These are phyloP conservation scores for Eugnorisma glareosa DNA, from an alignment of 2,888 invertebrate genomes.

Conservation along the genomic window DNA sequence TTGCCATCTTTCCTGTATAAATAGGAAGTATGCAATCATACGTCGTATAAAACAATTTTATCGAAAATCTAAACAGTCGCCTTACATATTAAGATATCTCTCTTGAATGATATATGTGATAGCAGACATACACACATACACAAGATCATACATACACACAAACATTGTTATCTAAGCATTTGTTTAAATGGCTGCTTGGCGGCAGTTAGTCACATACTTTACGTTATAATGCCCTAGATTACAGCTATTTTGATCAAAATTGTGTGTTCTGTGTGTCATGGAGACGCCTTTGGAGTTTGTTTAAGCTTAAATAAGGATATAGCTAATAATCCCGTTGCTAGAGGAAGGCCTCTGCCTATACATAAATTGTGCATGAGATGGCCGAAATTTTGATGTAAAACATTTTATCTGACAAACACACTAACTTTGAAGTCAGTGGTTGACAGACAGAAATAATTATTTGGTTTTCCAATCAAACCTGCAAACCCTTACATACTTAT, in stretches of 20 bases:
- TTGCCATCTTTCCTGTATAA: background rate
- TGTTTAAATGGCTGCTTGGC: constrained; percentile 58
- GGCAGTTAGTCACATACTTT: constrained; percentile 45
- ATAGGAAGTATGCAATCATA: constrained; percentile 22
- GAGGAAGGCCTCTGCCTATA: background rate
- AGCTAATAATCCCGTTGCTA: background rate
- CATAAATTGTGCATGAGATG: background rate
- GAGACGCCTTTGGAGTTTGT: background rate
- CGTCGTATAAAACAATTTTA: constrained; percentile 54
- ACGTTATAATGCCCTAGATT: constrained; percentile 44
- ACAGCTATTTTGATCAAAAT: constrained; percentile 46
- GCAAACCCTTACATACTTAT: too few species aligned
- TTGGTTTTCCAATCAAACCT: background rate
- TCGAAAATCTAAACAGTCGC: constrained; percentile 69
- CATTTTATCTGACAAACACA: background rate
- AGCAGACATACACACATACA: constrained; percentile 56
- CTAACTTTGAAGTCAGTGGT: too few species aligned
- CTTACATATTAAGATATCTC: constrained; percentile 68
- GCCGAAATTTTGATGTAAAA: background rate
- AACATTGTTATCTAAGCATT: constrained; percentile 59
- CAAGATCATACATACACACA: constrained; percentile 14
- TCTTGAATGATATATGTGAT: constrained; percentile 66
- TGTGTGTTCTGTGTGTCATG: constrained; percentile 26
- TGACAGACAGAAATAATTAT: too few species aligned
- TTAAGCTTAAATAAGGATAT: constrained; percentile 4